Evolutionary conservation across 2,888 invertebrate species (phyloP).

Genomic region (Drosophila nr. perissopoda): DNA sequence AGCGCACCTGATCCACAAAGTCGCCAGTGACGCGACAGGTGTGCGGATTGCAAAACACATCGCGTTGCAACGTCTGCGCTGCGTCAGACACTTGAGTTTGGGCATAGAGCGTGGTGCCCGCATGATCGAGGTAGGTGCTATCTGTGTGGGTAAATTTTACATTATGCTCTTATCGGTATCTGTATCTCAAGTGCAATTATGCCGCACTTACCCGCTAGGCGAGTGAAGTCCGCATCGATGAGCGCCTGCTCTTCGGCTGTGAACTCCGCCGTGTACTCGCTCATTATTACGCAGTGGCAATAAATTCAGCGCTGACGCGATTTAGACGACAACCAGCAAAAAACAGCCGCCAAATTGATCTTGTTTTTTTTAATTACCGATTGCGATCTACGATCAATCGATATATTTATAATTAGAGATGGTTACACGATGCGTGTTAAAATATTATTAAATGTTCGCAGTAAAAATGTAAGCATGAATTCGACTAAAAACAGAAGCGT

Average conservation of each 20-base stretch:
- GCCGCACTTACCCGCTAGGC: conserved; percentile 67
- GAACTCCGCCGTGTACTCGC: conserved; percentile 60
- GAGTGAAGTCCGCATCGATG: conserved; percentile 72
- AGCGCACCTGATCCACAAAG: conserved; percentile 93
- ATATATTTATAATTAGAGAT: background rate
- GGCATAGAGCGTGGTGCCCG: conserved; percentile 93
- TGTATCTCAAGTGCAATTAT: conserved; percentile 16
- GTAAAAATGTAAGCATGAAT: background rate
- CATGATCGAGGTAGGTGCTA: conserved; percentile 94
- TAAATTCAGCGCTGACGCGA: conserved; percentile 1
- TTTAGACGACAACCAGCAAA: conserved; percentile 15
- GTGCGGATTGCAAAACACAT: conserved; percentile 96
- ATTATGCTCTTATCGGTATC: conserved; percentile 24
- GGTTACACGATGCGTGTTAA: background rate
- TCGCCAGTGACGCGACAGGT: conserved; percentile 93
- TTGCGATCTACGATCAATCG: background rate
- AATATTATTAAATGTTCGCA: background rate
- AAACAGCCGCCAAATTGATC: conserved; percentile 29
- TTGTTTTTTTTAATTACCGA: background rate
- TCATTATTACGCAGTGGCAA: conserved; percentile 29
- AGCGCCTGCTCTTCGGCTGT: conserved; percentile 54
- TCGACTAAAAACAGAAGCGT: background rate
- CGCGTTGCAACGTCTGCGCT: conserved; percentile 88
- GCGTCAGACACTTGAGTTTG: conserved; percentile 89
- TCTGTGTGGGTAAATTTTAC: conserved; percentile 84